Base-by-base conservation (phyloP, 2,113 vertebrate species). In the Aegithalos caudatus region DNA sequence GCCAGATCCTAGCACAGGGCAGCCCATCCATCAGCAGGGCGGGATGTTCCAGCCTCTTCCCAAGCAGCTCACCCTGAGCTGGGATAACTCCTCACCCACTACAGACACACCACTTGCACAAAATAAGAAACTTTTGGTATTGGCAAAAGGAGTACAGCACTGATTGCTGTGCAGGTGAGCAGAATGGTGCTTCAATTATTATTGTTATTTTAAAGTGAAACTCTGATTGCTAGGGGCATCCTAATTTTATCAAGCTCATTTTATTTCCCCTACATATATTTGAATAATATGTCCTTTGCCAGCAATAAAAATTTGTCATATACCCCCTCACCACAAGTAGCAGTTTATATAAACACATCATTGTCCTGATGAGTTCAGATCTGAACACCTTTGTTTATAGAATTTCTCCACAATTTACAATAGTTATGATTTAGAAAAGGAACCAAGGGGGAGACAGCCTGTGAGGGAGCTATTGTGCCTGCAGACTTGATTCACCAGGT, bases 211-310 rank as follows among this genome's bases (percentile, higher is more conserved):
- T 73, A 67, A 81, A 96, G 67, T 48, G 79, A 77, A 94, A 74
- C n/a, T 85, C 81, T 66, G 84, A 82, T 90, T 92, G 85, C 92
- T 95, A 70, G 76, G 85, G 67, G 71, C 79, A 95, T 88, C 93
- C 81, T 51, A 90, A 67, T 90, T 93, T 92, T 88, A 88, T 62
- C 0, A 1, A 92, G 81, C 81, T 95, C 58, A 81, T 97, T 94
- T 92, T 95, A 78, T 86, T 93, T 92, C 80, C 78, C 57, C 42
- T 38, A 80, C 35, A 14, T 85, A 82, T 95, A 90, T 88, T 89
- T 94, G 74, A 96, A 95, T 94, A 94, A 86, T 79, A 92, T 44
- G 54, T 70, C 67, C 84, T 96, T 79, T 87, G 61, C 81, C 67
- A 92, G 77, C 79, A 80, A 92, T 88, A 91, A 95, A 83, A 91